Conservation (phyloP, 1,140 invertebrate species). For the Metaphire vulgaris region DNA sequence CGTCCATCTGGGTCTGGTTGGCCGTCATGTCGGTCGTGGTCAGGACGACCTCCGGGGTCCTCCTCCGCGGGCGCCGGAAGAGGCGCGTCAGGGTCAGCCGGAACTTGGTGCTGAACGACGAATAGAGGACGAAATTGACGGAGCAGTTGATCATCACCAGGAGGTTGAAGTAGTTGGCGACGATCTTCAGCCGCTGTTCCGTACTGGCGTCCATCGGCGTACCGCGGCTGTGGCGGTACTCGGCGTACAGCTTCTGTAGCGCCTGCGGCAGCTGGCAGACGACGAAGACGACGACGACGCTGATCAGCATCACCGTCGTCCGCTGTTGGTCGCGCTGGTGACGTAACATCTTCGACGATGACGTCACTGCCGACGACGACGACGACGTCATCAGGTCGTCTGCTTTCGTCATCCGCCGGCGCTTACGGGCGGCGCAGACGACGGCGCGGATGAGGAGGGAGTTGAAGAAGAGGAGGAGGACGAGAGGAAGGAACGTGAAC, state of each 20-base stretch:
- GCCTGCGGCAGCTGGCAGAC: conserved; percentile 27
- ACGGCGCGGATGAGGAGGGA: conserved; percentile 24
- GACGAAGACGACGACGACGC: conserved; percentile 29
- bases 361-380: background rate
- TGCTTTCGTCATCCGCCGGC: conserved; percentile 20
- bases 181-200: conserved; percentile 52
- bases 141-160: conserved; percentile 64
- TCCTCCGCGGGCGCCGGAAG: conserved; percentile 55
- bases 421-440: conserved; percentile 13
- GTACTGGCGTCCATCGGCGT: conserved; percentile 54
- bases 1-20: too few species aligned
- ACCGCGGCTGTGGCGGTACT: conserved; percentile 18
- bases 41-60: too few species aligned
- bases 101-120: conserved; percentile 68
- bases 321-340: conserved; percentile 18
- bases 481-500: conserved; percentile 63
- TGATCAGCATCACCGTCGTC: conserved; percentile 29
- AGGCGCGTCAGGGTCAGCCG: conserved; percentile 63
- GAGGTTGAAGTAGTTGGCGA: conserved; percentile 68
- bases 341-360: background rate
- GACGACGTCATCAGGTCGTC: background rate
- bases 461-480: conserved; percentile 65
- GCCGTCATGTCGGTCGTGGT: too few species aligned
- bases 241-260: conserved; percentile 22
- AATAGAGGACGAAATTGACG: conserved; percentile 71